Conservation (phyloP, 2,113 vertebrate genomes). For the Anolis carolinensis region DNA sequence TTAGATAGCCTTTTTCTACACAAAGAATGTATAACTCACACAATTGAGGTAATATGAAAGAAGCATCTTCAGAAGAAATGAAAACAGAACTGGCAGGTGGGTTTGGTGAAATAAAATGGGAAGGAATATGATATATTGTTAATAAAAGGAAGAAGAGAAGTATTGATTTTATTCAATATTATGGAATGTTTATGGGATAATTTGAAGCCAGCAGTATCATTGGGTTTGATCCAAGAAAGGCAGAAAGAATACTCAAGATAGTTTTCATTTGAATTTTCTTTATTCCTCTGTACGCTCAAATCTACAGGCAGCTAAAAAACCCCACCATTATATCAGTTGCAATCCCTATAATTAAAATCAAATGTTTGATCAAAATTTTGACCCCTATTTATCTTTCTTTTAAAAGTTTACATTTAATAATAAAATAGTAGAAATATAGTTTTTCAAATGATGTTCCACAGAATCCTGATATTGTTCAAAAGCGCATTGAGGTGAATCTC, state of each 20-base stretch:
- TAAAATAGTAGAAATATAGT: too few species aligned
- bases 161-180: constrained; percentile 22
- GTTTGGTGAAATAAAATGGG: not conserved
- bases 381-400: not conserved
- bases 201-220: constrained; percentile 6
- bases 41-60: constrained; percentile 1
- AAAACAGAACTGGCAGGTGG: not conserved
- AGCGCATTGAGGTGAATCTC: not conserved
- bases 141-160: constrained; percentile 25
- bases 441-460: not conserved
- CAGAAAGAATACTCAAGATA: not conserved
- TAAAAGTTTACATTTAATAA: not conserved
- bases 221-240: not conserved
- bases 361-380: not conserved
- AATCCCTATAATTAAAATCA: not conserved
- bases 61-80: not conserved
- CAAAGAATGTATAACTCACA: constrained; percentile 20
- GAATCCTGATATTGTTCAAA: not conserved
- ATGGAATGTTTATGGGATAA: constrained; percentile 29
- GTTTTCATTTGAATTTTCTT: not conserved
- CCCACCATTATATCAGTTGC: not conserved
- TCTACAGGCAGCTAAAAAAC: not conserved
- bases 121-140: not conserved
- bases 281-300: not conserved
- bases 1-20: not conserved